phyloP scores from a whole-genome alignment of 2,113 vertebrate species.

The Paramisgurnus dabryanus region DNA sequence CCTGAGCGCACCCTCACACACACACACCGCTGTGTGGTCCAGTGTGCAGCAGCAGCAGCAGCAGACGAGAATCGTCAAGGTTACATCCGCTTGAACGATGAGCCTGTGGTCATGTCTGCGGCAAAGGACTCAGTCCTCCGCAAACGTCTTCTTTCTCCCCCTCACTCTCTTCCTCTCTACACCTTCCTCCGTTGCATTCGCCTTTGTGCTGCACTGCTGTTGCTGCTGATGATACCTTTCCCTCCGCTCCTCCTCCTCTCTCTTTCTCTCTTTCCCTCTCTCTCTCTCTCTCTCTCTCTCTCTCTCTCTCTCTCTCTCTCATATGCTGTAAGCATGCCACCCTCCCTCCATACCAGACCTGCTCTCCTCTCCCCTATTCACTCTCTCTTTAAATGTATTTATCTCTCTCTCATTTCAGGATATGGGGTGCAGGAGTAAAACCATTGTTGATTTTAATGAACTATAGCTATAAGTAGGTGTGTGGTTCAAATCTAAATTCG shows the following conservation, averaged over 20 bases:
- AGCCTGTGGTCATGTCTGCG: slow-evolving; percentile 66
- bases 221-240: slow-evolving; percentile 57
- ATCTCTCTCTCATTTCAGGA: slow-evolving; percentile 59
- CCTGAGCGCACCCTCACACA: slow-evolving; percentile 52
- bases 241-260: slow-evolving; percentile 49
- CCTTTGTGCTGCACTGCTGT: slow-evolving; percentile 56
- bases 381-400: slow-evolving; percentile 53
- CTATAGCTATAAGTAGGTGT: no score
- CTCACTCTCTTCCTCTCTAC: slow-evolving; percentile 37
- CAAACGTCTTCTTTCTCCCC: slow-evolving; percentile 57
- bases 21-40: slow-evolving; percentile 61
- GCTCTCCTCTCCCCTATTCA: background rate
- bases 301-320: background rate
- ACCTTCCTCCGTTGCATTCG: slow-evolving; percentile 24
- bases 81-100: slow-evolving; percentile 66
- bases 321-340: slow-evolving; percentile 68
- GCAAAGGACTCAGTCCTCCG: slow-evolving; percentile 64
- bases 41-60: slow-evolving; percentile 54
- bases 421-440: background rate
- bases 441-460: background rate
- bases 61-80: slow-evolving; percentile 66
- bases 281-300: slow-evolving; percentile 61
- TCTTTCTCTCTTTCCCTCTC: slow-evolving; percentile 51
- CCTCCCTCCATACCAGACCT: slow-evolving; percentile 20
- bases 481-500: no score